A percentile compares a stretch with the other conserved stretches of the same genome.
Conservation (phyloP, 2,888 invertebrate species). For the Drosophila vallismaia region DNA sequence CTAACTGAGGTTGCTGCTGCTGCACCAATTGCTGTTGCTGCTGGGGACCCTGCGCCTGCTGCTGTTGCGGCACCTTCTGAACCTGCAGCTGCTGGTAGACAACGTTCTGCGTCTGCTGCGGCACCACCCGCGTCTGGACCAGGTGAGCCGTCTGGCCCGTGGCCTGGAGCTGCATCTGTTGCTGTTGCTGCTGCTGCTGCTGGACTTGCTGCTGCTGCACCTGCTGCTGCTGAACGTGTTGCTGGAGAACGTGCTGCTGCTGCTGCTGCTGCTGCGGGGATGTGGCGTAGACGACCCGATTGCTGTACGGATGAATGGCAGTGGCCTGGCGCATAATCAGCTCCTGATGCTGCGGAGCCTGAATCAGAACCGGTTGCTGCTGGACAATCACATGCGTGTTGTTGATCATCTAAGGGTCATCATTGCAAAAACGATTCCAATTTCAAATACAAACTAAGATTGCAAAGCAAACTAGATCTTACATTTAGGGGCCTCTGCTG, state of each 20-base stretch:
- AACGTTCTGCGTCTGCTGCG: constrained; percentile 67
- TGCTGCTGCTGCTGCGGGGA: constrained; percentile 56
- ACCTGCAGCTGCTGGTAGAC: constrained; percentile 81
- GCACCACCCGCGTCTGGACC: constrained; percentile 76
- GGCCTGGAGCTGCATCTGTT: constrained; percentile 58
- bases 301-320: constrained; percentile 73
- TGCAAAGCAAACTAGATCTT: constrained; percentile 21
- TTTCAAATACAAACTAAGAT: too few species aligned
- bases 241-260: constrained; percentile 57
- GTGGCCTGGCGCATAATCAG: constrained; percentile 82
- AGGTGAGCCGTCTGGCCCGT: constrained; percentile 71
- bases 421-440: too few species aligned
- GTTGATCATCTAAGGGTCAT: constrained; percentile 71
- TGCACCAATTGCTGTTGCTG: constrained; percentile 49
- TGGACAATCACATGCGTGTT: constrained; percentile 81
- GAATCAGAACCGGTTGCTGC: constrained; percentile 81
- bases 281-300: constrained; percentile 72
- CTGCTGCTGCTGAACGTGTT: constrained; percentile 71
- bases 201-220: constrained; percentile 59
- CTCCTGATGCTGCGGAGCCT: constrained; percentile 81
- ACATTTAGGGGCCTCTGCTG: constrained; percentile 67
- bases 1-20: constrained; percentile 66
- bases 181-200: constrained; percentile 60
- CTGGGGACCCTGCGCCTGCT: constrained; percentile 50
- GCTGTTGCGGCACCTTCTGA: constrained; percentile 57